These are phyloP conservation scores for Sarcophaga subvicina DNA, from an alignment of 2,888 invertebrate genomes.

Conservation along the genomic window DNA sequence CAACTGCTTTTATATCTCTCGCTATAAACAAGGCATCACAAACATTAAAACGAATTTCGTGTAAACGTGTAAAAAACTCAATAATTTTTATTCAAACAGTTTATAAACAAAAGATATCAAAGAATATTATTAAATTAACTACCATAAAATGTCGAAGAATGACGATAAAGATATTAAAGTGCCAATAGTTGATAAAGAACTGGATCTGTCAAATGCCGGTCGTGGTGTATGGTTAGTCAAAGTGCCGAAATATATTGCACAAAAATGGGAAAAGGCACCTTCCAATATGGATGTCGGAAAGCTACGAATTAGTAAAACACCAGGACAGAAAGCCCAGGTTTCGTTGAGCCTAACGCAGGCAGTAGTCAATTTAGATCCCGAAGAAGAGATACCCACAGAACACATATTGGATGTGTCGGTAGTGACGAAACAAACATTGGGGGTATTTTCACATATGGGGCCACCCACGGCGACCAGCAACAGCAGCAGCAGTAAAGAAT, in stretches of 20 bases:
- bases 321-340: conserved; percentile 93
- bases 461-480: conserved; percentile 76
- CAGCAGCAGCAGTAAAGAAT: conserved; percentile 61
- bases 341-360: conserved; percentile 92
- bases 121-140: background rate
- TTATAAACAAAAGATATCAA: background rate
- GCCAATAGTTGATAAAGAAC: conserved; percentile 87
- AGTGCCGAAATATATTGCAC: conserved; percentile 97
- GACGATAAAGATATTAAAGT: conserved; percentile 82
- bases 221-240: conserved; percentile 98
- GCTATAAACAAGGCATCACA: background rate
- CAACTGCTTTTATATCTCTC: background rate
- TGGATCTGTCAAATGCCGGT: conserved; percentile 94
- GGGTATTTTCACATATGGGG: conserved; percentile 93
- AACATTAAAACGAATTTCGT: conserved; percentile 25
- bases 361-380: conserved; percentile 89
- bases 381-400: conserved; percentile 94
- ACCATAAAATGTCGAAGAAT: conserved; percentile 77
- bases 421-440: conserved; percentile 94
- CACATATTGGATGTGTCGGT: conserved; percentile 95
- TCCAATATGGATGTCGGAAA: conserved; percentile 97
- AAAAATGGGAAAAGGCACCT: conserved; percentile 96
- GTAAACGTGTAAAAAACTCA: conserved; percentile 39
- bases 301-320: conserved; percentile 91
- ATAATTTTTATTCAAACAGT: background rate